Base-by-base conservation (phyloP, 2,888 invertebrate genomes). In the Conus canariensis region DNA sequence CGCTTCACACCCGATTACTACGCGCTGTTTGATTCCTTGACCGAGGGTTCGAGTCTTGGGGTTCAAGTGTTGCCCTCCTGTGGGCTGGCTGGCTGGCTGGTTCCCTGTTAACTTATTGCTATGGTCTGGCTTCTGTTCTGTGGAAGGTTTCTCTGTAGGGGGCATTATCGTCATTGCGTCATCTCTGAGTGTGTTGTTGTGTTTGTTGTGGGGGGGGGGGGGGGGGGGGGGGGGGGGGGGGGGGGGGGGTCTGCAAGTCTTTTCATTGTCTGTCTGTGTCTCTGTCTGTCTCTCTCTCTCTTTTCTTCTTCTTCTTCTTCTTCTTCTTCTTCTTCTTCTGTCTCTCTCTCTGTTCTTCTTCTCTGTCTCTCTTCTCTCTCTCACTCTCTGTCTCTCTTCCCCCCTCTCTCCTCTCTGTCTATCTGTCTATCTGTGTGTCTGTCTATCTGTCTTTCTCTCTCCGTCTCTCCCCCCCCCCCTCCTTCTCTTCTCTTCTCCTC, bases 371-470 rank as follows among this genome's bases (percentile, higher is more conserved):
- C 14, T 80, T 3, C 9, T 64, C 60, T 16, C 10, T 64, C 16
- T 64, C 12, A 5, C 64, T 64, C 16, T 16, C 16, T 64, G 1
- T 64, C 64, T 64, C 6, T 64, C 64, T 64, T 16, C 60, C 60
- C 16, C 64, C 8, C 64, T 64, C 7, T 16, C 74, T 8, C n/a
- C 74, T 22, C 0, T 45, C 80, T 45, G 45, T 45, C 80, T 80
- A 3, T 12, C 45, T 14, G 14, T 80, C 80, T 80, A 14, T 80
- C 2, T 80, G 45, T 80, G 14, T 80, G 80, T 87, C 45, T 85
- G 30, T 74, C 74, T 85, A 12, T 74, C 30, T 85, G 45, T 88
- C 85, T 87, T 82, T 87, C 77, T 85, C 60, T 64, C 60, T 64
- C 16, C 60, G 9, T 64, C 60, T 64, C 3, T 64, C 60, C 16